Percentiles rank a stretch among this genome's conserved stretches.
phyloP scores from a whole-genome alignment of 2,888 invertebrate species.

The Ochropleura leucogaster region DNA sequence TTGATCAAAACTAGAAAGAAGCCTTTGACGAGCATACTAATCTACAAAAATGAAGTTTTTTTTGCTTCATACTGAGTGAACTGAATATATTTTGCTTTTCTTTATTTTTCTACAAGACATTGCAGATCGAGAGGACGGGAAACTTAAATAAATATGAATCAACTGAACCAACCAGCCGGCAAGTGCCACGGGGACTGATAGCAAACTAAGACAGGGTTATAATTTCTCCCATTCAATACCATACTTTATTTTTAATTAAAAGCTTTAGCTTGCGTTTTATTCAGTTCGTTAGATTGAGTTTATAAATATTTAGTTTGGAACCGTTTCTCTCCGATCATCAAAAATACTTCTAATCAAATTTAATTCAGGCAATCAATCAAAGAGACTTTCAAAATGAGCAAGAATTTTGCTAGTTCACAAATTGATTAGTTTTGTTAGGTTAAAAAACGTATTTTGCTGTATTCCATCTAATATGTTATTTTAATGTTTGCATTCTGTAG shows the following conservation, averaged over 20 bases:
- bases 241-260: neutral
- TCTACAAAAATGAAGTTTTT: too few relatives aligned
- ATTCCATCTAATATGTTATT: too few relatives aligned
- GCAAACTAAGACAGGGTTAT: neutral
- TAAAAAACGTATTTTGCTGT: too few relatives aligned
- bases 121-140: neutral
- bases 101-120: slow-evolving; percentile 3
- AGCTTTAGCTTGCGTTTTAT: neutral
- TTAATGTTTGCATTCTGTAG: too few relatives aligned
- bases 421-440: too few relatives aligned
- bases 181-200: neutral
- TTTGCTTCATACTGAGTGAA: neutral
- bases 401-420: too few relatives aligned
- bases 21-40: neutral
- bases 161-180: neutral
- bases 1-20: slow-evolving; percentile 1
- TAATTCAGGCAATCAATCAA: too few relatives aligned
- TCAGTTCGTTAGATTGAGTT: neutral
- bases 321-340: neutral
- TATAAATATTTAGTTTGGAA: neutral
- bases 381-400: neutral
- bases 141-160: slow-evolving; percentile 32
- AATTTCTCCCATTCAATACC: slow-evolving; percentile 3
- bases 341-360: neutral
- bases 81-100: neutral